Conservation (phyloP, 2,113 vertebrate genomes). For the Amblyopsis rosae region DNA sequence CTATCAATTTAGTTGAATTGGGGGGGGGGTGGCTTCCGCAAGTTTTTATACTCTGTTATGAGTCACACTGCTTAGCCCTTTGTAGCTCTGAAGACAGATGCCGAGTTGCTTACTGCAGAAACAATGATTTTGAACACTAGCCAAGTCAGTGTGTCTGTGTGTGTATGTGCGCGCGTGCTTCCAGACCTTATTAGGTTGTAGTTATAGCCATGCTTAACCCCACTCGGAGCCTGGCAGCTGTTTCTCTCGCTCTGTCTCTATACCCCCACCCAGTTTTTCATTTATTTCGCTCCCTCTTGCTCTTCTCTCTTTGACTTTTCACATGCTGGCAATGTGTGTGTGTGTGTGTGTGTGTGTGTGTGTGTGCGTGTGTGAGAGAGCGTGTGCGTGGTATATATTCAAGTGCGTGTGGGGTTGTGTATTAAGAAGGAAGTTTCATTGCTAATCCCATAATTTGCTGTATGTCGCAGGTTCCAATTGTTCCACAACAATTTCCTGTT, state of each 20-base stretch:
- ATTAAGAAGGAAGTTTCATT: not conserved
- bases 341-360: conserved; percentile 14
- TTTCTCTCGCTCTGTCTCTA: conserved; percentile 44
- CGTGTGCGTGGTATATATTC: not conserved
- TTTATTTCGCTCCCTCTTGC: conserved; percentile 3
- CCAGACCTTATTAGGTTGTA: conserved; percentile 72
- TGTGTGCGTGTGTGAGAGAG: conserved; percentile 5
- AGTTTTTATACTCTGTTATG: conserved; percentile 26
- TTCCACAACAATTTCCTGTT: not conserved
- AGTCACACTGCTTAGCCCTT: conserved; percentile 39
- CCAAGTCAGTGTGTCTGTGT: conserved; percentile 42
- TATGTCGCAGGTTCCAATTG: not conserved
- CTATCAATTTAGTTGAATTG: not conserved
- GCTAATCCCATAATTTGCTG: conserved; percentile 1
- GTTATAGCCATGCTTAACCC: conserved; percentile 74
- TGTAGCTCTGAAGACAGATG: conserved; percentile 46
- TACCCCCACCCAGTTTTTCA: not conserved
- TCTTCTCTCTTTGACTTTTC: conserved; percentile 45
- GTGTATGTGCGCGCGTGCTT: conserved; percentile 30
- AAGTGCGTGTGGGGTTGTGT: not conserved
- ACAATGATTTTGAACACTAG: conserved; percentile 53
- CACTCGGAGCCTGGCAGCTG: conserved; percentile 70
- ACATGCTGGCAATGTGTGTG: conserved; percentile 23
- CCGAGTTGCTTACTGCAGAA: conserved; percentile 60
- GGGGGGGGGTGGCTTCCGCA: not conserved